Evolutionary conservation across 2,113 vertebrate species (phyloP).

Genomic region (Columba janthina): DNA sequence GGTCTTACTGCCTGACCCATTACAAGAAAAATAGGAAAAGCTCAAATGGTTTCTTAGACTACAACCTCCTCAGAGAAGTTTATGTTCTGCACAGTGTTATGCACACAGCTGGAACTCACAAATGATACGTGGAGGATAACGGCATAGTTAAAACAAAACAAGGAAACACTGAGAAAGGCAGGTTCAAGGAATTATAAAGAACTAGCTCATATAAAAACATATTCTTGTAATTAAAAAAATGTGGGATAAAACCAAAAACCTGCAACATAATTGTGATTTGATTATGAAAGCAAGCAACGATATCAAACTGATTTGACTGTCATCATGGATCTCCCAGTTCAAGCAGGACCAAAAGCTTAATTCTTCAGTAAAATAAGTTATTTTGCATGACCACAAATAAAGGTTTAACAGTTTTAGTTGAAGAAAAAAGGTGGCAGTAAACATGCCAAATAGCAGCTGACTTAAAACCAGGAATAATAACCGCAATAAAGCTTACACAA

Average conservation of each 20-base stretch:
- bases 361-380: background rate
- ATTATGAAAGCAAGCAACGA: background rate
- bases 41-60: constrained; percentile 52
- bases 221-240: background rate
- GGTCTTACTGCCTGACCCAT: constrained; percentile 39
- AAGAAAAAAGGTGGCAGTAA: background rate
- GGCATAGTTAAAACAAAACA: constrained; percentile 40
- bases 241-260: background rate
- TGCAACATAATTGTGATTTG: background rate
- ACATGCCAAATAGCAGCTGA: background rate
- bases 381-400: background rate
- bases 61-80: constrained; percentile 8
- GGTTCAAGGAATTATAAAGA: constrained; percentile 41
- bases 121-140: constrained; percentile 40
- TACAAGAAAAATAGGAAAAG: constrained; percentile 48
- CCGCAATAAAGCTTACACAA: background rate
- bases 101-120: constrained; percentile 57
- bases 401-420: background rate
- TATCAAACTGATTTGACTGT: background rate
- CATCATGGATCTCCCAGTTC: background rate
- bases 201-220: background rate
- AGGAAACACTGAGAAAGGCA: background rate
- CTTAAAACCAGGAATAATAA: background rate
- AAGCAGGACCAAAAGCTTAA: background rate
- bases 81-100: constrained; percentile 43